phyloP scores from a whole-genome alignment of 2,888 invertebrate genomes.

The Habrosyne pyritoides region DNA sequence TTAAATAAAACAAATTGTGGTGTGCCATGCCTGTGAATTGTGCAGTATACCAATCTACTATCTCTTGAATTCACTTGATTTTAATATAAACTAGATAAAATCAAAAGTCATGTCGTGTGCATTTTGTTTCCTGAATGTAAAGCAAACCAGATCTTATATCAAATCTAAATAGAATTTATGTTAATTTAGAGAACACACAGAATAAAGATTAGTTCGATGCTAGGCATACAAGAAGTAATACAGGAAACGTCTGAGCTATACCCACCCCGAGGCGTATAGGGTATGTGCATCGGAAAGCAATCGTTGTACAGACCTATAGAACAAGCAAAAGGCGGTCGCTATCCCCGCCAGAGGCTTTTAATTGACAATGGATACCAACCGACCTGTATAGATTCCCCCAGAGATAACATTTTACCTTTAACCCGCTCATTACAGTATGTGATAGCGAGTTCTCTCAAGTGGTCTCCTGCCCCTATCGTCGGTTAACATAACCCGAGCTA shows the following conservation, averaged over 20 bases:
- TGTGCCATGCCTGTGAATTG: no score
- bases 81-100: neutral
- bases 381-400: constrained; percentile 58
- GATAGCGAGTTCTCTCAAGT: constrained; percentile 38
- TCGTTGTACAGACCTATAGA: constrained; percentile 66
- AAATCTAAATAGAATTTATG: constrained; percentile 70
- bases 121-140: constrained; percentile 4
- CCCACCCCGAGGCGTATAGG: constrained; percentile 70
- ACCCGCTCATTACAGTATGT: constrained; percentile 58
- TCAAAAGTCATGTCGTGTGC: neutral
- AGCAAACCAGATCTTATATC: constrained; percentile 46
- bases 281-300: constrained; percentile 69
- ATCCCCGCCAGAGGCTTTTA: constrained; percentile 70
- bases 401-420: constrained; percentile 67
- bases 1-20: neutral
- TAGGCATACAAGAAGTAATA: constrained; percentile 66
- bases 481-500: constrained; percentile 44
- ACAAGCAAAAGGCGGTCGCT: constrained; percentile 78
- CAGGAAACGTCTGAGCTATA: constrained; percentile 76
- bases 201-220: constrained; percentile 64
- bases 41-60: neutral
- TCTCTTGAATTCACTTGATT: neutral
- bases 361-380: constrained; percentile 74
- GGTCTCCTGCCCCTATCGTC: constrained; percentile 28
- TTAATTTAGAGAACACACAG: constrained; percentile 69